A percentile compares a stretch with the other conserved stretches of the same genome.
These are phyloP conservation scores for Todus mexicanus DNA, from an alignment of 2,797 vertebrate species.

Conservation along the genomic window DNA sequence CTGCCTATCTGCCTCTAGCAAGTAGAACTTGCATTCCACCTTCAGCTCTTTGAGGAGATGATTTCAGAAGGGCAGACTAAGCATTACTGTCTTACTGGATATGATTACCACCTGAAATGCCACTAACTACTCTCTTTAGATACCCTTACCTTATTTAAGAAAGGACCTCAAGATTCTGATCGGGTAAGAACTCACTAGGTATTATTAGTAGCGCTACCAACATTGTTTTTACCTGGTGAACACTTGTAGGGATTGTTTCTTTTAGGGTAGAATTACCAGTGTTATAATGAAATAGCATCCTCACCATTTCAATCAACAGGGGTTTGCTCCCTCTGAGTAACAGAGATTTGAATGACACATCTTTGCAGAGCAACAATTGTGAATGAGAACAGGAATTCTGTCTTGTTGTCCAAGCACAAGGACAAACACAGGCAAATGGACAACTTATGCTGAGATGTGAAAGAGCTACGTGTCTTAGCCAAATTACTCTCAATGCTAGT, in stretches of 20 bases:
- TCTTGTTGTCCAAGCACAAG: background rate
- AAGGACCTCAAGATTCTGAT: background rate
- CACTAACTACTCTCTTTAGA: background rate
- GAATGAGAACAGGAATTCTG: background rate
- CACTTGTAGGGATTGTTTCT: background rate
- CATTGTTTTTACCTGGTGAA: background rate
- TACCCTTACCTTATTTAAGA: background rate
- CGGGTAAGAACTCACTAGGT: background rate
- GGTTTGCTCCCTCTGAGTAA: background rate
- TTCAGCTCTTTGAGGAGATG: background rate
- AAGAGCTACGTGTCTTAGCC: background rate
- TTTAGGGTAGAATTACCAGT: background rate
- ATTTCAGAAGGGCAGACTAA: background rate
- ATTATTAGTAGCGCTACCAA: background rate
- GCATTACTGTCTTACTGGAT: background rate
- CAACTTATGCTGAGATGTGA: background rate
- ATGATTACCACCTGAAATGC: background rate
- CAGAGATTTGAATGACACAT: background rate
- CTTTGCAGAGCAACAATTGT: background rate
- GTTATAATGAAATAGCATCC: background rate
- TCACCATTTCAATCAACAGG: background rate
- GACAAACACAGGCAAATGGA: background rate
- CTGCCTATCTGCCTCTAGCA: background rate
- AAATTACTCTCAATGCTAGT: background rate
- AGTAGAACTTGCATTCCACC: background rate